Evolutionary conservation across 1,140 invertebrate genomes (phyloP).

Genomic region (Drosophila virilis): DNA sequence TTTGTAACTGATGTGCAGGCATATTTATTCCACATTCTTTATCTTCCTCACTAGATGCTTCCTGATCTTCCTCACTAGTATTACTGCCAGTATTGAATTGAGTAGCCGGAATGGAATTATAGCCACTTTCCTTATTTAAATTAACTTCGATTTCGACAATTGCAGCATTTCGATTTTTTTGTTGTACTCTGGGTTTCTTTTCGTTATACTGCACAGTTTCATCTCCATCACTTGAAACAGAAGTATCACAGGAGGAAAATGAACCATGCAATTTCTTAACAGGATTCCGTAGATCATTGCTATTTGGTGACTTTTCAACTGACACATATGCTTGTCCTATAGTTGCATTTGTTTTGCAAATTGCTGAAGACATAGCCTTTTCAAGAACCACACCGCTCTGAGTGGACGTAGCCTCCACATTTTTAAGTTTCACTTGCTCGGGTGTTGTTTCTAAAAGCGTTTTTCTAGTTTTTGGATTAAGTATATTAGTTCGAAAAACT

Average conservation of each 20-base stretch:
- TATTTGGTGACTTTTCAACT: slow-evolving; percentile 39
- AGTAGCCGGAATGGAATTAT: slow-evolving; percentile 32
- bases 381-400: not conserved
- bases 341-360: slow-evolving; percentile 31
- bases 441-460: slow-evolving; percentile 38
- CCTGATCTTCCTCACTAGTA: slow-evolving; percentile 54
- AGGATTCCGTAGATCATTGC: slow-evolving; percentile 29
- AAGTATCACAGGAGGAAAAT: slow-evolving; percentile 77
- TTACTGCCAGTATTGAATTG: slow-evolving; percentile 35
- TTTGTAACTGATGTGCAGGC: slow-evolving; percentile 90
- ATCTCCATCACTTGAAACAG: slow-evolving; percentile 74
- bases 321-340: slow-evolving; percentile 43
- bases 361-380: slow-evolving; percentile 12
- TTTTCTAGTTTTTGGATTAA: slow-evolving; percentile 71
- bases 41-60: slow-evolving; percentile 63
- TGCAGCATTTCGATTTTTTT: slow-evolving; percentile 41
- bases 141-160: slow-evolving; percentile 38
- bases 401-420: slow-evolving; percentile 9
- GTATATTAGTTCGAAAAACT: slow-evolving; percentile 74
- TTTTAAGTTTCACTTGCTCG: slow-evolving; percentile 18
- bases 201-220: slow-evolving; percentile 57
- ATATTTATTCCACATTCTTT: slow-evolving; percentile 84
- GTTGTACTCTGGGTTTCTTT: slow-evolving; percentile 39
- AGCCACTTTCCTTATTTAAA: slow-evolving; percentile 60
- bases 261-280: slow-evolving; percentile 49